Evolutionary conservation across 2,113 vertebrate species (phyloP).

Genomic region (Burhinus oedicnemus): DNA sequence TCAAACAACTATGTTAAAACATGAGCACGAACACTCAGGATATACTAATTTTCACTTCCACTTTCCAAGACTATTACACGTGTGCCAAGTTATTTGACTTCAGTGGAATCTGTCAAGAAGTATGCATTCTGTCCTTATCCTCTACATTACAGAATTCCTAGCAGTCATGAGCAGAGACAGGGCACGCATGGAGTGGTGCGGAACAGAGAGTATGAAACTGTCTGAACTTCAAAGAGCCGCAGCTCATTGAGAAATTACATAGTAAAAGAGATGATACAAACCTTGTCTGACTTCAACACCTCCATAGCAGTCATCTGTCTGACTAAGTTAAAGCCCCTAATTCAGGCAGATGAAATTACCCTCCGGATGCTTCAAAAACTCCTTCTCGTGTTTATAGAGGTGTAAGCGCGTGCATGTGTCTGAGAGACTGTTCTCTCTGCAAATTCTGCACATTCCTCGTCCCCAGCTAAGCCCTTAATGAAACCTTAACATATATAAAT

Average conservation of each 20-base stretch:
- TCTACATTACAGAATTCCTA: background rate
- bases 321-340: background rate
- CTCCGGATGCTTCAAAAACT: background rate
- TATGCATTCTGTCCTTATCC: background rate
- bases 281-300: background rate
- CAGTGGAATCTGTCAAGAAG: background rate
- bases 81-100: background rate
- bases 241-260: background rate
- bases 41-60: background rate
- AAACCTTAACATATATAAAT: background rate
- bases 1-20: background rate
- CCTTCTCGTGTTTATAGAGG: background rate
- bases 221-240: background rate
- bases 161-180: background rate
- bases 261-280: background rate
- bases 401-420: accelerated
- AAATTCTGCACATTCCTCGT: background rate
- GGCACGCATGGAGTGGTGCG: accelerated
- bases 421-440: background rate
- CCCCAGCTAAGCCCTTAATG: background rate
- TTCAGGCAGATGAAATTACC: background rate
- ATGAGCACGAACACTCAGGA: background rate
- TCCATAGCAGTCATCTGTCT: background rate
- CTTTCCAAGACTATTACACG: background rate
- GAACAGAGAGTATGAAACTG: background rate